Evolutionary conservation across 2,888 invertebrate species (phyloP), one percentile per base, ranked within the genome.

Genomic region (Drosophila heteroneura): DNA sequence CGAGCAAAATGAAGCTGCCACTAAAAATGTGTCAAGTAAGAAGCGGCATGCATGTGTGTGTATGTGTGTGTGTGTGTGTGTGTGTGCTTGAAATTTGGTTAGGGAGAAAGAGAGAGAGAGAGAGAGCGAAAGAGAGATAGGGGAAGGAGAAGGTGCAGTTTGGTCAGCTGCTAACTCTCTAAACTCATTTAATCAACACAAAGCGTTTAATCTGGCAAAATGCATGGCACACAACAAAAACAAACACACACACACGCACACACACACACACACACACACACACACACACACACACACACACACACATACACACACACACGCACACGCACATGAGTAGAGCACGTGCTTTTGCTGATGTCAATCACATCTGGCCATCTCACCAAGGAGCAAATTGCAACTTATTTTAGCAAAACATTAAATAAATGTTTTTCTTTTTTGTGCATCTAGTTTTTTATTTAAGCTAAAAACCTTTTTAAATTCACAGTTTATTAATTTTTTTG

Each of bases 181-280:
- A 79, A 88, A 88, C 71, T 85, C 76, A 90, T 86, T 86, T 85
- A 88, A 90, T 83, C 83, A 88, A 66, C 75, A 81, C 86, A 83
- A 90, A 89, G 76, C 90, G 73, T 83, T 86, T 85, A 83, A 89
- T 86, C 84, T 73, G 44, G 70, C 73, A 70, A 79, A 83, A 85
- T 76, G 77, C 81, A 70, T 74, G 59, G 32, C 62, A 64, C 58
- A 65, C 58, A 28, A 19, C 10, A 28, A 37, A 71, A 51, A 66
- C 16, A 75, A 41, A 59, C 62, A 70, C 37, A 51, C 56, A 22
- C 44, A 22, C 44, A 22, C 14, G 14, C 12, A 10, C n/a, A 10
- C n/a, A 10, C 19, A n/a, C 19, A 10, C 10, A 14, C 7, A 22
- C 6, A 7, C 22, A 44, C 6, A 44, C 37, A 51, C 56, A 22